phyloP scores from a whole-genome alignment of 2,888 invertebrate genomes.

The Eristalinus aeneus region DNA sequence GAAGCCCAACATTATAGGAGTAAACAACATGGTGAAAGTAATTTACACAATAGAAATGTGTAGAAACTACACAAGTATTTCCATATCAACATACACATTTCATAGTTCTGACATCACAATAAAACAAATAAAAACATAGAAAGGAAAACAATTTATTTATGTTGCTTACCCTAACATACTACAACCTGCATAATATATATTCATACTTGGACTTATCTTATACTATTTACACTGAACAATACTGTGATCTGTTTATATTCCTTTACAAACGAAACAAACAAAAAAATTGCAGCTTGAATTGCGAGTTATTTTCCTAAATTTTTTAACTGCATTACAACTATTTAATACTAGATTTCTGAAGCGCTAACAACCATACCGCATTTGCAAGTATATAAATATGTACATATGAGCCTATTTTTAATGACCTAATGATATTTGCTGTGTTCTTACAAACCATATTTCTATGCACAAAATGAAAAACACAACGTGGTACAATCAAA shows the following conservation, averaged over 20 bases:
- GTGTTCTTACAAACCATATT: constrained; percentile 38
- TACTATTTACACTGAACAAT: constrained; percentile 60
- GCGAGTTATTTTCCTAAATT: constrained; percentile 37
- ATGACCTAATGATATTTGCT: constrained; percentile 28
- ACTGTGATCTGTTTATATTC: constrained; percentile 69
- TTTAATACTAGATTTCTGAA: constrained; percentile 31
- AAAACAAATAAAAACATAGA: background rate
- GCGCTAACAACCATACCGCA: constrained; percentile 13
- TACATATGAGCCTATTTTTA: constrained; percentile 17
- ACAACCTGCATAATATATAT: background rate
- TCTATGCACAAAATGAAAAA: constrained; percentile 55
- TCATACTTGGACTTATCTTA: constrained; percentile 15
- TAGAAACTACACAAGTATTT: background rate
- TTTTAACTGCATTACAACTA: constrained; percentile 31
- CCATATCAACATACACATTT: background rate
- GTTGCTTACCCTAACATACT: constrained; percentile 1
- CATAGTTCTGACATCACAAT: background rate
- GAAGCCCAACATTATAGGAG: background rate
- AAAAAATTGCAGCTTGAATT: constrained; percentile 37
- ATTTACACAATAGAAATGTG: background rate
- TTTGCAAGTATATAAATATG: background rate
- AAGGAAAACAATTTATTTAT: background rate
- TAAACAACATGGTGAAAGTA: background rate
- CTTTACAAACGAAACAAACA: constrained; percentile 7
- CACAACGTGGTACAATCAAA: constrained; percentile 67